Base-by-base conservation (phyloP, 2,113 vertebrate genomes). In the Aegypius monachus region DNA sequence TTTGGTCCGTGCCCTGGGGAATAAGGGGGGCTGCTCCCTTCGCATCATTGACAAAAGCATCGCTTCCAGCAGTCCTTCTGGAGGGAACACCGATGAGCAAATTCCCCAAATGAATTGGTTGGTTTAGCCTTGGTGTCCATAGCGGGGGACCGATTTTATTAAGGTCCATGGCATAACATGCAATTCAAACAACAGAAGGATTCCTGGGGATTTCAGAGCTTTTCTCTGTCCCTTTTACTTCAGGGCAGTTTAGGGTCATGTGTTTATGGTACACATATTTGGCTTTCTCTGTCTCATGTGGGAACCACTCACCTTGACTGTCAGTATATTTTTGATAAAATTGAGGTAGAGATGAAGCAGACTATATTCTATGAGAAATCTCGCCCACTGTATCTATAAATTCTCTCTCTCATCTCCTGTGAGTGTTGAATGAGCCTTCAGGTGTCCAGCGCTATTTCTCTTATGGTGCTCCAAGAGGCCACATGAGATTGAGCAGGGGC, bases 381-480 rank as follows among this genome's bases (percentile, higher is more conserved):
- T 93, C 91, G 80, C 62, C 59, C 52, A 5, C 65, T 14, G 17
- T 66, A 56, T 80, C 93, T 70, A 93, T 94, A 95, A 96, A 96
- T 95, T 87, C 65, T 84, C 65, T 36, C 72, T 90, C 90, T 88
- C 88, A 71, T 86, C 96, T 94, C 59, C 78, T 55, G 42, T 86
- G 80, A 90, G 75, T 66, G 88, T 50, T 95, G 90, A 95, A 94
- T 78, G 87, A 96, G 58, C 88, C 67, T 93, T 97, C 90, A 90
- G 90, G 68, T 93, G 95, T 82, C 92, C 2, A 0, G 22, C 2
- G 8, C 59, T 92, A 63, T 95, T 95, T 88, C 92, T 93, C 88
- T 97, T 71, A 92, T 47, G 90, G 74, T 81, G 82, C 90, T 97
- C 93, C 97, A 96, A 90, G 81, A 96, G 68, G 73, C 82, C 84